Evolutionary conservation across 2,888 invertebrate species (phyloP).

Genomic region (Athripsodes cinereus): DNA sequence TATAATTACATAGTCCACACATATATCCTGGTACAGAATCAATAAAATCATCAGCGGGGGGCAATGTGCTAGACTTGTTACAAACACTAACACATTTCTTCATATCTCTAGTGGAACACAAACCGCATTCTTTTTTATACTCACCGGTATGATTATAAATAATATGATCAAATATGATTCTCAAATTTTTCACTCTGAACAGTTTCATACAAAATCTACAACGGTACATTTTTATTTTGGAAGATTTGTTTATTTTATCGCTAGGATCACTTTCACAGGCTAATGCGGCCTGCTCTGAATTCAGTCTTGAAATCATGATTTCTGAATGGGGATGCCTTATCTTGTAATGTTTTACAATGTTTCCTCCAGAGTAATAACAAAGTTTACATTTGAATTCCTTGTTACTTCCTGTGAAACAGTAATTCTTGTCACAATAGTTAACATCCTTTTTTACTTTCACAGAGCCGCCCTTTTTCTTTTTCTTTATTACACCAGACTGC

Average conservation of each 20-base stretch:
- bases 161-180: constrained; percentile 63
- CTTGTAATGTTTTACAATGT: constrained; percentile 62
- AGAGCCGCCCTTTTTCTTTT: constrained; percentile 31
- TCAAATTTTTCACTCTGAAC: constrained; percentile 11
- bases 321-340: constrained; percentile 58
- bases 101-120: constrained; percentile 39
- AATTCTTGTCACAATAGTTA: constrained; percentile 35
- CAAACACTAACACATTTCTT: constrained; percentile 10
- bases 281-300: constrained; percentile 44
- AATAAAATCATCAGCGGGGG: constrained; percentile 39
- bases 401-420: constrained; percentile 41
- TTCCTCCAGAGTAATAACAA: constrained; percentile 53
- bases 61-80: constrained; percentile 31
- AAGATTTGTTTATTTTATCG: background rate
- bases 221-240: constrained; percentile 28
- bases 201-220: constrained; percentile 34
- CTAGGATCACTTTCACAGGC: constrained; percentile 49
- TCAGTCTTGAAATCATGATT: constrained; percentile 57
- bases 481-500: constrained; percentile 40
- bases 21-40: constrained; percentile 53
- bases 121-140: constrained; percentile 59
- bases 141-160: constrained; percentile 72
- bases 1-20: constrained; percentile 66
- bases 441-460: background rate
- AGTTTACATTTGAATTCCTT: constrained; percentile 51